Conservation (phyloP, 2,888 invertebrate genomes). For the Gari tellinella region DNA sequence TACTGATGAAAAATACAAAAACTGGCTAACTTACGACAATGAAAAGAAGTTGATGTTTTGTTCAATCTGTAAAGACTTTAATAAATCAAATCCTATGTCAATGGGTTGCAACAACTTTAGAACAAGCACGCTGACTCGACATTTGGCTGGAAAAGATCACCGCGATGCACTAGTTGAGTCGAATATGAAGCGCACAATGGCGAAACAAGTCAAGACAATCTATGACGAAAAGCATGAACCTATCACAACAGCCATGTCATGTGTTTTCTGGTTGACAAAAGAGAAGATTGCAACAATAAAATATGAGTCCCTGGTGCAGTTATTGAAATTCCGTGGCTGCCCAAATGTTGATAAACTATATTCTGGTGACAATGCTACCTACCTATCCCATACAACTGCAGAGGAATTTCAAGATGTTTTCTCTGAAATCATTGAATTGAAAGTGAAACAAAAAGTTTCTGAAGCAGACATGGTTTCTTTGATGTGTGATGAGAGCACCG, state of each 20-base stretch:
- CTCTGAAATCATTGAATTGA: slow-evolving; percentile 9
- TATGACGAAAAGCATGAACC: slow-evolving; percentile 8
- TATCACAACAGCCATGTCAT: slow-evolving; percentile 13
- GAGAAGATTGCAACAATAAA: slow-evolving; percentile 33
- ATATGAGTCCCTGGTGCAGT: slow-evolving; percentile 18
- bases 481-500: slow-evolving; percentile 31
- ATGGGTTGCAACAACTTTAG: not conserved
- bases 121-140: slow-evolving; percentile 1
- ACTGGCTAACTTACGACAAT: not conserved
- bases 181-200: not conserved
- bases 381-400: slow-evolving; percentile 11
- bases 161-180: not conserved
- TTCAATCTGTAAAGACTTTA: not conserved
- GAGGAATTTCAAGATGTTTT: slow-evolving; percentile 12
- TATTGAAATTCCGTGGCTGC: slow-evolving; percentile 11
- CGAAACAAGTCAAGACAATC: slow-evolving; percentile 1
- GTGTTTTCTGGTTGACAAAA: slow-evolving; percentile 27
- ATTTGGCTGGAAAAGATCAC: slow-evolving; percentile 5
- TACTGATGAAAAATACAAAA: not conserved
- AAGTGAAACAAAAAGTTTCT: slow-evolving; percentile 26
- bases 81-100: slow-evolving; percentile 1
- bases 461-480: slow-evolving; percentile 9
- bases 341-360: slow-evolving; percentile 3
- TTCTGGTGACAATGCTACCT: slow-evolving; percentile 22
- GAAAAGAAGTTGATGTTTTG: too few relatives aligned